Evolutionary conservation across 2,888 invertebrate genomes (phyloP).

Genomic region (Dolichomitus sp.): DNA sequence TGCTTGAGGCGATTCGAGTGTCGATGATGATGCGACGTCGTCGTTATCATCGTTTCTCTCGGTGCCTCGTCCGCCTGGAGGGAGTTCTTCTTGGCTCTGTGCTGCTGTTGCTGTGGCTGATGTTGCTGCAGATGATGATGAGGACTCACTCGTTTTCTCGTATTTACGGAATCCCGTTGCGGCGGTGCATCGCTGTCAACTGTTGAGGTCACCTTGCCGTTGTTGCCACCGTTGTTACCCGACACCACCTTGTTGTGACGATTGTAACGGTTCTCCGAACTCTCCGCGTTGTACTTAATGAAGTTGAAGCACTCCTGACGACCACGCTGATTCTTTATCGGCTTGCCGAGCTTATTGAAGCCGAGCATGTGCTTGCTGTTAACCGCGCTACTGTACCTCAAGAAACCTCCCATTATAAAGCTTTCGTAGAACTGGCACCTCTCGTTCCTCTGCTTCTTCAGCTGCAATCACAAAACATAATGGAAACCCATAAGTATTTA

Average conservation of each 20-base stretch:
- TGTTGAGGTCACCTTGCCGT: slow-evolving; percentile 80
- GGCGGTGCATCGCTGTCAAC: slow-evolving; percentile 82
- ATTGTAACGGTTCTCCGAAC: slow-evolving; percentile 89
- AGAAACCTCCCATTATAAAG: slow-evolving; percentile 87
- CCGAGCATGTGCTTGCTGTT: slow-evolving; percentile 89
- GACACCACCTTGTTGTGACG: slow-evolving; percentile 89
- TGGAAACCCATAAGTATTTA: slow-evolving; percentile 12
- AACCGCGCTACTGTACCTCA: slow-evolving; percentile 89
- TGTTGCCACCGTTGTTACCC: slow-evolving; percentile 84
- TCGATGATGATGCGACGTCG: slow-evolving; percentile 82
- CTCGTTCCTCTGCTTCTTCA: slow-evolving; percentile 88
- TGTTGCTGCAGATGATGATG: slow-evolving; percentile 55
- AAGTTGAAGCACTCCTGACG: slow-evolving; percentile 89
- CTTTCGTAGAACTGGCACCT: slow-evolving; percentile 90
- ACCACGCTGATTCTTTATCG: slow-evolving; percentile 86
- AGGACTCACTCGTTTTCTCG: slow-evolving; percentile 48
- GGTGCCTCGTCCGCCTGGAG: slow-evolving; percentile 66
- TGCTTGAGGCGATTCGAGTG: slow-evolving; percentile 82
- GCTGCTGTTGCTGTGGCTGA: slow-evolving; percentile 62
- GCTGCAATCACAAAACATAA: slow-evolving; percentile 86
- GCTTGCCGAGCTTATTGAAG: slow-evolving; percentile 89
- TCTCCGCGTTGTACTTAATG: slow-evolving; percentile 89
- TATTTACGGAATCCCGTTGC: slow-evolving; percentile 56
- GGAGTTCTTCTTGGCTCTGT: slow-evolving; percentile 69
- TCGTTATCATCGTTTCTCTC: slow-evolving; percentile 69